Evolutionary conservation across 2,888 invertebrate genomes (phyloP).

Genomic region (Gymnoscelis rufifasciata): DNA sequence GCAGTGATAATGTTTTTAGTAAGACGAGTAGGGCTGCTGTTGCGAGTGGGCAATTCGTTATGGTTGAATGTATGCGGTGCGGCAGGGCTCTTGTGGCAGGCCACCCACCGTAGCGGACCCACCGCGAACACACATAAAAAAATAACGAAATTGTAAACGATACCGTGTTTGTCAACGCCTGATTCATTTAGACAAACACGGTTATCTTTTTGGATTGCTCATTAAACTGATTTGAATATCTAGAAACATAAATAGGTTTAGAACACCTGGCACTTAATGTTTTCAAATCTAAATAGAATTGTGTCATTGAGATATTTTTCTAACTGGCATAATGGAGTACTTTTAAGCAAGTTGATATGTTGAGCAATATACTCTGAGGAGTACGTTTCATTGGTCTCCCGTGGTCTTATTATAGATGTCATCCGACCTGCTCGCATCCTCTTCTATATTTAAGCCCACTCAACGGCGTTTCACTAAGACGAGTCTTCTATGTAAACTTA

Average conservation of each 20-base stretch:
- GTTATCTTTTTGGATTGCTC: constrained; percentile 27
- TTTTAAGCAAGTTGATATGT: constrained; percentile 48
- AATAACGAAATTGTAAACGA: constrained; percentile 41
- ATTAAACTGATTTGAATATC: constrained; percentile 17
- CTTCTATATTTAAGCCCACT: constrained; percentile 72
- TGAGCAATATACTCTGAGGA: constrained; percentile 58
- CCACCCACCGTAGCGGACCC: constrained; percentile 49
- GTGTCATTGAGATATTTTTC: constrained; percentile 4
- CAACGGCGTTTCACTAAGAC: constrained; percentile 51
- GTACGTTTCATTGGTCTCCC: constrained; percentile 68
- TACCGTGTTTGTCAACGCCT: constrained; percentile 39
- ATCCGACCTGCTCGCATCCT: constrained; percentile 75
- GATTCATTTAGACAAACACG: constrained; percentile 33
- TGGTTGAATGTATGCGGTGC: constrained; percentile 31
- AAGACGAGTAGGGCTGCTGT: constrained; percentile 30
- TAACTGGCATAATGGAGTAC: constrained; percentile 4
- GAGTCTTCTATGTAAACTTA: constrained; percentile 44
- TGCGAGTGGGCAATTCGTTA: constrained; percentile 33
- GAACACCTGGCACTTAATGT: constrained; percentile 10
- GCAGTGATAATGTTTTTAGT: constrained; percentile 16
- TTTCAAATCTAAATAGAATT: constrained; percentile 16
- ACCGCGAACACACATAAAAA: constrained; percentile 47
- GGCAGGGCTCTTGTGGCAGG: constrained; percentile 45
- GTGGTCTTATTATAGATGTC: constrained; percentile 78
- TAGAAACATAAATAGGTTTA: constrained; percentile 16